Conservation (phyloP, 2,797 vertebrate genomes). For the Novumbra hubbsi region DNA sequence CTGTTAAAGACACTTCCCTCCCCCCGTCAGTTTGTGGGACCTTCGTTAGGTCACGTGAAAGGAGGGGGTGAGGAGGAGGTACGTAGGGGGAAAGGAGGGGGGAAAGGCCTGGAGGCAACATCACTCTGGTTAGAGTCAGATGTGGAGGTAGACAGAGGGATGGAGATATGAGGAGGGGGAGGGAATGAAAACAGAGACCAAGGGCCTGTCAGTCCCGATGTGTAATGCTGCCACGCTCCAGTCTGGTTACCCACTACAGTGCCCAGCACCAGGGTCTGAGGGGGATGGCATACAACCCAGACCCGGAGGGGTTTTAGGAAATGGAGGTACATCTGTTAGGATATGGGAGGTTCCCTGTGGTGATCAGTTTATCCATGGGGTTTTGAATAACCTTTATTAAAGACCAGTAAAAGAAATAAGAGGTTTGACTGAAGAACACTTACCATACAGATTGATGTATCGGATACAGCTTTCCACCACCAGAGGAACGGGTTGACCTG, state of each 20-base stretch:
- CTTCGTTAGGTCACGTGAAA: slow-evolving; percentile 68
- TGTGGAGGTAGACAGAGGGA: slow-evolving; percentile 59
- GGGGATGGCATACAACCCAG: slow-evolving; percentile 31
- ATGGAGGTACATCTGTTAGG: slow-evolving; percentile 30
- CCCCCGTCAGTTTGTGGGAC: slow-evolving; percentile 72
- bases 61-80: not conserved
- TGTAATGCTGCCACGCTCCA: slow-evolving; percentile 54
- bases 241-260: slow-evolving; percentile 45
- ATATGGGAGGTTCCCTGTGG: not conserved
- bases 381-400: not conserved
- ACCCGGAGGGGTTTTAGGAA: slow-evolving; percentile 46
- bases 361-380: not conserved
- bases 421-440: slow-evolving; percentile 44
- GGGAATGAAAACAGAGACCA: slow-evolving; percentile 41
- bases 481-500: slow-evolving; percentile 90
- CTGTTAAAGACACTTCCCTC: slow-evolving; percentile 63
- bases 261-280: slow-evolving; percentile 25
- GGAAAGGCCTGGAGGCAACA: slow-evolving; percentile 53
- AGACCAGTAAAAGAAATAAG: not conserved
- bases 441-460: slow-evolving; percentile 97
- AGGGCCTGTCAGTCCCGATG: slow-evolving; percentile 40
- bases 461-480: slow-evolving; percentile 97
- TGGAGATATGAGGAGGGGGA: slow-evolving; percentile 31
- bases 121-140: slow-evolving; percentile 61
- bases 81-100: slow-evolving; percentile 42